Base-by-base conservation (phyloP, 2,888 invertebrate genomes). In the Polietes domitor region DNA sequence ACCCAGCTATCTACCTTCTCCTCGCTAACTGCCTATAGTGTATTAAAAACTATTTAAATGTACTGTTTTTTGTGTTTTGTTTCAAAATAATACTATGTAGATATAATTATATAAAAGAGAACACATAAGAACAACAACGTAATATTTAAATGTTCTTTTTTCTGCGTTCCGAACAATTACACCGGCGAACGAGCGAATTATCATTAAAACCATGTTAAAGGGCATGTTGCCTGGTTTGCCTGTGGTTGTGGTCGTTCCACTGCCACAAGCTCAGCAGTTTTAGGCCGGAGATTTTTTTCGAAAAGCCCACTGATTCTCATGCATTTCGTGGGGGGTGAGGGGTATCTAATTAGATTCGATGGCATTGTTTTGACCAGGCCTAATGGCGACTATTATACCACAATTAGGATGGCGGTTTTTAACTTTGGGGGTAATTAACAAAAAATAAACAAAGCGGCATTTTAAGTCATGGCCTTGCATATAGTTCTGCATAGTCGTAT, bases 141-240 rank as follows among this genome's bases (percentile, higher is more conserved):
- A 68, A 68, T 68, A 43, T 24, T 68, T 68, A 68, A 68, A 43
- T 68, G 68, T 68, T 41, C 10, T 65, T 37, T 41, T 17, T n/a
- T n/a, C n/a, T 12, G 9, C 65, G 65, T 41, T 68, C 65, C 37
- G 21, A 65, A 24, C 43, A 68, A 68, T 68, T 68, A 43, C 68
- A 43, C n/a, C 68, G 17, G 28, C 28, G 24, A 61, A 61, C 28
- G 61, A 41, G 24, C 21, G 24, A 68, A 68, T 68, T 43, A 68
- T 43, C 65, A 41, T 68, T 41, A 24, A 24, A 68, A 21, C 7
- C 24, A 43, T 68, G 41, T 41, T 41, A 68, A 68, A 68, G 21
- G 19, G 24, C 41, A 7, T 37, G 6, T 32, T 7, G 1, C 17
- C 17, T 41, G 24, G 43, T 41, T 68, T 68, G 41, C 21, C 24